Evolutionary conservation across 2,113 vertebrate species (phyloP).

Genomic region (Polypterus senegalus): DNA sequence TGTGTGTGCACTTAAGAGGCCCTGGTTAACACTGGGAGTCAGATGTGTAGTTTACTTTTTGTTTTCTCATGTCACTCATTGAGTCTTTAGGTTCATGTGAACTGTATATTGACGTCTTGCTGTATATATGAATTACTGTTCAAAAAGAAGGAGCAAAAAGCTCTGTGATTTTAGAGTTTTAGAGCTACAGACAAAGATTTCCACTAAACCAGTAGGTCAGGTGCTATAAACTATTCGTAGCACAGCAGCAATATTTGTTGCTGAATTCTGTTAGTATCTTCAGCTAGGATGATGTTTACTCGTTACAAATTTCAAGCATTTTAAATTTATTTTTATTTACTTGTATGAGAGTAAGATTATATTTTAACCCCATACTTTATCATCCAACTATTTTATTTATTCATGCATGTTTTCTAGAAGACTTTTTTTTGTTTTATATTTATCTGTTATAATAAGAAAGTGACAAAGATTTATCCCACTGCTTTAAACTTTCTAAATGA

Average conservation of each 20-base stretch:
- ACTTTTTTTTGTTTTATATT: conserved; percentile 40
- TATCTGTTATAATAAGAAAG: conserved; percentile 31
- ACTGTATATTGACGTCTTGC: no score
- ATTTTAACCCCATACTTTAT: background rate
- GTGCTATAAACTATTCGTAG: conserved; percentile 20
- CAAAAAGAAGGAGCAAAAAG: no score
- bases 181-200: conserved; percentile 4
- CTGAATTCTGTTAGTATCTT: conserved; percentile 20
- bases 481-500: no score
- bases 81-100: no score
- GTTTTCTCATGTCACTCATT: no score
- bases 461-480: background rate
- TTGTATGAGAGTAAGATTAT: background rate
- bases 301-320: background rate
- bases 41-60: no score
- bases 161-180: no score
- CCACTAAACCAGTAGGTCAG: conserved; percentile 34
- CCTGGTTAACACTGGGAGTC: no score
- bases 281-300: background rate
- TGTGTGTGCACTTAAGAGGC: no score
- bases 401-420: background rate
- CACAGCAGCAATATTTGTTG: conserved; percentile 44
- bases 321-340: background rate
- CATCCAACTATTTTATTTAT: background rate
- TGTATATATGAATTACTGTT: no score